Evolutionary conservation across 2,797 vertebrate genomes (phyloP), one percentile per base, ranked within the genome.

Genomic region (Hipposideros larvatus): DNA sequence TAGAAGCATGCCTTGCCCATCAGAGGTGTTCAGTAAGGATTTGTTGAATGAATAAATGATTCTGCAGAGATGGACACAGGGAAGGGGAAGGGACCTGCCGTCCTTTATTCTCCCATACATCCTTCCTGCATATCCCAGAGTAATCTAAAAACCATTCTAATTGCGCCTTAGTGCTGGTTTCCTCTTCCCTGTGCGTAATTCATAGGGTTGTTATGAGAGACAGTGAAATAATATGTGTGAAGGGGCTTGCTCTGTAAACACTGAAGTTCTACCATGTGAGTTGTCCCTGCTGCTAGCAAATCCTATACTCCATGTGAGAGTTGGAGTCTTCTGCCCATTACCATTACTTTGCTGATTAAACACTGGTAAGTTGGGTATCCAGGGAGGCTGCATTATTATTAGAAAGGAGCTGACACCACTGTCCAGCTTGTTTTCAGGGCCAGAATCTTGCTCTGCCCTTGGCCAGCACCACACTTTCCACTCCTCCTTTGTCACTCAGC

Each of bases 381-480:
- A 59, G 22, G 57, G 37, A 96, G 41, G 41, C 83, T 34, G n/a
- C 46, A 5, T 87, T 55, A 68, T 94, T 66, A 82, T 75, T 51
- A 86, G 74, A 41, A 19, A 83, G 88, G 91, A 91, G 61, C 37
- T 83, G 78, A 75, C 11, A 13, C 75, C 78, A 78, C 14, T 90
- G 80, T 89, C 82, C 57, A 61, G 28, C 63, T 84, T 91, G 46
- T 51, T 83, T 63, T 15, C 53, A 22, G 53, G 48, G 3, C 7
- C 43, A 46, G 37, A 61, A 37, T 92, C 93, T 94, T 70, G 51
- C 37, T 92, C 41, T 75, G 11, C 51, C 75, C 90, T 95, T 53
- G 19, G 65, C 74, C 31, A 87, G 79, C 48, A 73, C 31, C 63
- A 82, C 53, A 61, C n/a, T 82, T 84, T 75, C 74, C 83, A n/a